These are phyloP conservation scores for Meloidogyne floridensis DNA, from an alignment of 1,140 invertebrate genomes.

Conservation along the genomic window DNA sequence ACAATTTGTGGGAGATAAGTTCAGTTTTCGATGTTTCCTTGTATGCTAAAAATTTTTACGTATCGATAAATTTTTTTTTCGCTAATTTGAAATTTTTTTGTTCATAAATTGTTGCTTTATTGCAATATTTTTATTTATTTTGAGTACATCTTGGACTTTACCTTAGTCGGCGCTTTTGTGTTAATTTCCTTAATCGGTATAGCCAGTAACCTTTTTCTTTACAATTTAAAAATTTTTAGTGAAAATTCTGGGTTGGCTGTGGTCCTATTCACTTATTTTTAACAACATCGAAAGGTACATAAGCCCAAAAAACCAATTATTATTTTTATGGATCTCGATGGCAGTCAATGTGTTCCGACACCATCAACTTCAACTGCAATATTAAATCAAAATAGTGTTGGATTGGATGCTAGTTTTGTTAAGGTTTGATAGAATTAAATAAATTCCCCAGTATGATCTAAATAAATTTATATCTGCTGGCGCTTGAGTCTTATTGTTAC, in stretches of 20 bases:
- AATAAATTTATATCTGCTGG: background rate
- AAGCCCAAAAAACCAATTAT: background rate
- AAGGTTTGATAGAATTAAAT: background rate
- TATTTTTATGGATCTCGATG: conserved; percentile 16
- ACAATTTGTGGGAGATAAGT: background rate
- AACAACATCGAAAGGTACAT: background rate
- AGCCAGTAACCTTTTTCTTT: too few relatives aligned
- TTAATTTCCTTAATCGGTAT: too few relatives aligned
- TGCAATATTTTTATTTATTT: conserved; percentile 2
- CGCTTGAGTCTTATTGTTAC: background rate
- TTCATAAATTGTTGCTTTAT: background rate
- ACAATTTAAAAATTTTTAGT: background rate
- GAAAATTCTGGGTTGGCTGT: background rate
- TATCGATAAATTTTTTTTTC: background rate
- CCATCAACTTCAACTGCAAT: conserved; percentile 13
- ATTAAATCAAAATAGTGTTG: background rate
- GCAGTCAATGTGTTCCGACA: background rate
- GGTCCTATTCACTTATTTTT: background rate
- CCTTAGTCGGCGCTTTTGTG: background rate
- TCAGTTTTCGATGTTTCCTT: background rate
- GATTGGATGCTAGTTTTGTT: conserved; percentile 23
- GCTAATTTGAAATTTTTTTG: background rate
- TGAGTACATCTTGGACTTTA: background rate
- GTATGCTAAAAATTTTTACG: background rate
- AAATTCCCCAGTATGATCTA: too few relatives aligned